Percentiles rank a stretch among this genome's conserved stretches.
Evolutionary conservation across 2,113 vertebrate species (phyloP).

Genomic region (Ginglymostoma cirratum): DNA sequence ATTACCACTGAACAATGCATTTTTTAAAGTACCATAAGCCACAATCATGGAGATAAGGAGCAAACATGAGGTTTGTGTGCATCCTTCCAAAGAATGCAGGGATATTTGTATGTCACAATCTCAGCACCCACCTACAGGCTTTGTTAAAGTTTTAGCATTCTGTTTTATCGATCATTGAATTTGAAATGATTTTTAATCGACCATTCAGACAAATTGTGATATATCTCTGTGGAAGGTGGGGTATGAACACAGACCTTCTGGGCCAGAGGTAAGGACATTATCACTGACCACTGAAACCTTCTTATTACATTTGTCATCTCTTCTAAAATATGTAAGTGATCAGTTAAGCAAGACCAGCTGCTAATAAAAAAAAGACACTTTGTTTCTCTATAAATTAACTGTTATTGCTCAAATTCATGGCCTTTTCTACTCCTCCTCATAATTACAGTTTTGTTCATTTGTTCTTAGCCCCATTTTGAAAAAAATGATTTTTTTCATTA

Average conservation of each 20-base stretch:
- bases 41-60: background rate
- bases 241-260: too few relatives aligned
- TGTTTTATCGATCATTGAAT: background rate
- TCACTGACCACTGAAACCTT: too few relatives aligned
- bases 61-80: background rate
- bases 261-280: too few relatives aligned
- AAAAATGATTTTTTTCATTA: background rate
- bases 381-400: background rate
- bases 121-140: background rate
- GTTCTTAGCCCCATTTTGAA: background rate
- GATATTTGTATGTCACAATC: background rate
- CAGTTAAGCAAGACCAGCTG: background rate
- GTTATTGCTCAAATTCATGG: background rate
- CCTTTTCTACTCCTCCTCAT: background rate
- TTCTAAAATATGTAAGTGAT: background rate
- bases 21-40: background rate
- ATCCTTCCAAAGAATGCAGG: background rate
- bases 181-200: too few relatives aligned
- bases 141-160: background rate
- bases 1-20: background rate
- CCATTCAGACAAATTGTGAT: too few relatives aligned
- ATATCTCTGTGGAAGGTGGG: too few relatives aligned
- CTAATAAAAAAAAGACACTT: background rate
- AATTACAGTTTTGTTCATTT: background rate
- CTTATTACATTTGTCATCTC: background rate